Conservation (phyloP, 2,797 vertebrate species). For the Mus spretus region DNA sequence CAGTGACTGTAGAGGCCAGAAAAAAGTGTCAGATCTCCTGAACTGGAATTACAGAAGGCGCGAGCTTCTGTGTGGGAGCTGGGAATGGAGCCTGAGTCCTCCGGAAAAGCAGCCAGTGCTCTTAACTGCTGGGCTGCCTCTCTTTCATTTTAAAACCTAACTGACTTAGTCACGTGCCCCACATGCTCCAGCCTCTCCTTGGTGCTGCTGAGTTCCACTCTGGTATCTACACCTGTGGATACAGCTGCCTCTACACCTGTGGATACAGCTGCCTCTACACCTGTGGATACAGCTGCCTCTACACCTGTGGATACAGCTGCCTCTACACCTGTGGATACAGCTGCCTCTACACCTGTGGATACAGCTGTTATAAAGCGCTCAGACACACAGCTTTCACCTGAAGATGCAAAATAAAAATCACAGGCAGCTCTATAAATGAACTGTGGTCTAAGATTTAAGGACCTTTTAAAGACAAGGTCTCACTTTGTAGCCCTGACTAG, state of each 20-base stretch:
- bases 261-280: too few species aligned
- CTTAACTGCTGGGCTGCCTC: neutral
- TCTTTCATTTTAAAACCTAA: neutral
- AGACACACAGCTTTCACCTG: accelerated
- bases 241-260: too few species aligned
- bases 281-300: too few species aligned
- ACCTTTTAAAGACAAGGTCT: neutral
- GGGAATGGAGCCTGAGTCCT: neutral
- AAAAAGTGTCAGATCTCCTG: neutral
- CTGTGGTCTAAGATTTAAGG: neutral
- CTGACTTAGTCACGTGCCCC: neutral
- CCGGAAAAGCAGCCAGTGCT: neutral
- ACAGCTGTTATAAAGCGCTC: neutral
- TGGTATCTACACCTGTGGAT: accelerated
- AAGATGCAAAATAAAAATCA: neutral
- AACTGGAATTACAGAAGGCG: neutral
- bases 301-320: too few species aligned
- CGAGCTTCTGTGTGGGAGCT: neutral
- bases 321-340: too few species aligned
- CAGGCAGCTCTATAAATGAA: neutral
- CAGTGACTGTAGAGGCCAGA: neutral
- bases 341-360: too few species aligned
- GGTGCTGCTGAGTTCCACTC: neutral
- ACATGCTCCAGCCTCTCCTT: neutral
- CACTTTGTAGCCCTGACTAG: neutral